Evolutionary conservation across 2,888 invertebrate species (phyloP), one percentile per base, ranked within the genome.

Genomic region (Chymomyza caudatula): DNA sequence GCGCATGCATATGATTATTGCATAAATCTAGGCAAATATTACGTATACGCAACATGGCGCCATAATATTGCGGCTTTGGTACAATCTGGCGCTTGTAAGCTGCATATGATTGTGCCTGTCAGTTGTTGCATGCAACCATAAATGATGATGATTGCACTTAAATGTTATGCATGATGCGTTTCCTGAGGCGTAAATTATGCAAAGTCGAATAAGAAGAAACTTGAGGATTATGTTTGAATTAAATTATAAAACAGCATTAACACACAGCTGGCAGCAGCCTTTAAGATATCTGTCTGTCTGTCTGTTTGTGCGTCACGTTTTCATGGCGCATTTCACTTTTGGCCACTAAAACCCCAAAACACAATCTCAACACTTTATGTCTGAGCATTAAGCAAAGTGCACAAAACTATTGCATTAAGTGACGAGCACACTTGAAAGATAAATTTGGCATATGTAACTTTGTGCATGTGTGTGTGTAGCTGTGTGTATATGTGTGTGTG

Each of bases 11-110:
- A 68, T 71, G 61, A 55, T 43, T 56, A 59, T 62, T 68, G 77
- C 80, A 83, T 85, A 77, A 72, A 77, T 73, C 76, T 64, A 52
- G 65, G 73, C 73, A 69, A 64, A 74, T 73, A 77, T 79, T 70
- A 73, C 58, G 73, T 62, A 85, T 82, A 63, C 69, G 70, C 64
- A 55, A 61, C 53, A 66, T 61, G 56, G 53, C 47, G 49, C 66
- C 61, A 44, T 44, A 54, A 11, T 37, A 37, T 37, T 37, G 29
- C 11, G 29, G 29, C 29, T 37, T 2, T 37, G 29, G 8, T 37
- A 37, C 29, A 11, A 37, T 37, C 8, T 11, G 8, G 29, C 11
- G 29, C 29, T 37, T 47, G 53, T 63, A 61, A 62, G 58, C 29
- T 47, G 29, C 59, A 54, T 51, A 62, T 71, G 60, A 63, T 69